Base-by-base conservation (phyloP, 2,797 vertebrate genomes). In the Mormyrus proboscirostris region DNA sequence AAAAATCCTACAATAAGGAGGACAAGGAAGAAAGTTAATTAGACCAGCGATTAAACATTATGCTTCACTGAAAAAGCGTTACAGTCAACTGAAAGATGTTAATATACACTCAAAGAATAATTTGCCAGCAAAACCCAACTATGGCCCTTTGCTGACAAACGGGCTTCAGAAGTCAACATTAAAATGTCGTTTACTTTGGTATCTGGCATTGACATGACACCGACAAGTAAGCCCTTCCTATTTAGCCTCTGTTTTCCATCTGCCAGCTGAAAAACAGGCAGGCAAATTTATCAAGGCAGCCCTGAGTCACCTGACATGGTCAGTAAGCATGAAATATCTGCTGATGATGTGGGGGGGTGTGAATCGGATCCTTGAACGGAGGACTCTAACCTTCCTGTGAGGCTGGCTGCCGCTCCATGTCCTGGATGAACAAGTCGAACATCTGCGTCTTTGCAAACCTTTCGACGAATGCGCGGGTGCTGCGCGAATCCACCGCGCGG, bases 401-500 rank as follows among this genome's bases (percentile, higher is more conserved):
- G 44, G 94, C 95, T 49, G 94, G 92, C 92, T 95, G 97, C 91
- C 96, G 97, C 91, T 98, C 98, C 0, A 96, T 96, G 29, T 98
- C 98, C 94, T 99, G 97, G 89, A 99, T 97, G 85, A 98, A 99
- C 3, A 99, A 94, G 87, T 98, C 97, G 29, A 99, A 99, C 96
- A 98, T 98, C 93, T 99, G 98, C 0, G 97, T 98, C 95, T 96
- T 96, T 86, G 97, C 95, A 86, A 99, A 99, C 91, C 94, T 97
- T 92, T 99, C 98, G 83, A 98, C 93, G 16, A 98, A 97, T 49
- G 94, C 94, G 9, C 97, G 96, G 0, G 92, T 96, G 91, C 93
- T 94, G 91, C 96, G 98, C 90, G 97, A 97, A 91, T 95, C 0
- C 0, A 97, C 79, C 88, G 96, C 96, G 91, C 97, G 98, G 93